These are phyloP conservation scores for Ceratothoa steindachneri DNA, from an alignment of 2,888 invertebrate genomes.

Conservation along the genomic window DNA sequence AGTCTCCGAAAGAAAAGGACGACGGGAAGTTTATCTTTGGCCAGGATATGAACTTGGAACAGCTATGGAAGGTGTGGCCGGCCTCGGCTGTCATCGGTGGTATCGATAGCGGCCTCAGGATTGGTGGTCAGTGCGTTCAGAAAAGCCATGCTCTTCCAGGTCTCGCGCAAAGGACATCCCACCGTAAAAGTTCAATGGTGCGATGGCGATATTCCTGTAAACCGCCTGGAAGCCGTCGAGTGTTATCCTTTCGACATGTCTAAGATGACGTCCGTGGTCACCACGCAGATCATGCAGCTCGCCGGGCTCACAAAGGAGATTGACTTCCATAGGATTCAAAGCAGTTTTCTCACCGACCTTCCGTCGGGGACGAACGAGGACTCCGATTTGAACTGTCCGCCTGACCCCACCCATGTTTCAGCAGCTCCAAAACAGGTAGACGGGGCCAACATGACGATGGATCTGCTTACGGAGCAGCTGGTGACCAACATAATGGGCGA, in stretches of 20 bases:
- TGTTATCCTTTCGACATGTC: conserved; percentile 57
- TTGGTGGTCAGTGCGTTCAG: conserved; percentile 61
- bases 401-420: too few relatives aligned
- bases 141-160: conserved; percentile 59
- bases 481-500: conserved; percentile 58
- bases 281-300: conserved; percentile 58
- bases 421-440: too few relatives aligned
- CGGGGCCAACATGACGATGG: conserved; percentile 53
- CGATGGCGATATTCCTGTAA: conserved; percentile 51
- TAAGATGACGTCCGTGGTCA: conserved; percentile 56
- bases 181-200: conserved; percentile 55
- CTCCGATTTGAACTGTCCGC: background rate
- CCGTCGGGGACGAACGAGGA: background rate
- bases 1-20: background rate
- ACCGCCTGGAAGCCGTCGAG: conserved; percentile 57
- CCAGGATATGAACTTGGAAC: conserved; percentile 51
- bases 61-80: conserved; percentile 61
- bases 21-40: conserved; percentile 22
- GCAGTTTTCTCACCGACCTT: too few relatives aligned
- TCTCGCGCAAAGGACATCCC: conserved; percentile 59
- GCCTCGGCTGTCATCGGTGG: conserved; percentile 62
- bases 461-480: conserved; percentile 57
- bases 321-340: too few relatives aligned
- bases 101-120: conserved; percentile 60
- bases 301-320: conserved; percentile 60